Evolutionary conservation across 2,113 vertebrate species (phyloP).

Genomic region (Elephantulus edwardii): DNA sequence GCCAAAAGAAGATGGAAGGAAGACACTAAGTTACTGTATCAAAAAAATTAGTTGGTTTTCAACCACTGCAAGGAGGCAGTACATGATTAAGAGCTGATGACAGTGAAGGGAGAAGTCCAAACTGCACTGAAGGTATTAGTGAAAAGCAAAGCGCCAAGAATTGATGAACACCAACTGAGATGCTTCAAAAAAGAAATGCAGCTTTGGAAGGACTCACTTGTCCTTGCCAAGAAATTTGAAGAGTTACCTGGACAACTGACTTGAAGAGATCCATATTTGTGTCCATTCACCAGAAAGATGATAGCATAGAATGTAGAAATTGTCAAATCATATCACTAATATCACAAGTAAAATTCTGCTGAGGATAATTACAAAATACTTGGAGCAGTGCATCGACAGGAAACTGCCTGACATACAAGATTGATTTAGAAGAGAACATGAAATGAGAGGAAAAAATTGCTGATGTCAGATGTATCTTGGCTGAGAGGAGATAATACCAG

Average conservation of each 20-base stretch:
- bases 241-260: too few species aligned
- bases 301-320: not conserved
- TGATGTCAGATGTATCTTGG: not conserved
- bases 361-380: not conserved
- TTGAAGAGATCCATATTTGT: too few species aligned
- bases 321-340: not conserved
- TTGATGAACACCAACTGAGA: not conserved
- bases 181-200: not conserved
- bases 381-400: not conserved
- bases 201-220: not conserved
- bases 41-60: too few species aligned
- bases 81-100: too few species aligned
- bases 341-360: not conserved
- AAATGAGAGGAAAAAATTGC: too few species aligned
- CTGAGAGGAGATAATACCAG: not conserved
- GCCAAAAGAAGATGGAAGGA: too few species aligned
- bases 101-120: too few species aligned
- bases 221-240: not conserved
- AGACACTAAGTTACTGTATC: too few species aligned
- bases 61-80: too few species aligned
- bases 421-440: not conserved
- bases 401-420: not conserved
- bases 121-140: too few species aligned
- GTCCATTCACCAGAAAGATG: not conserved
- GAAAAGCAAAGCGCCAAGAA: not conserved